Evolutionary conservation across 2,888 invertebrate genomes (phyloP).

Genomic region (Cosmopolites sordidus): DNA sequence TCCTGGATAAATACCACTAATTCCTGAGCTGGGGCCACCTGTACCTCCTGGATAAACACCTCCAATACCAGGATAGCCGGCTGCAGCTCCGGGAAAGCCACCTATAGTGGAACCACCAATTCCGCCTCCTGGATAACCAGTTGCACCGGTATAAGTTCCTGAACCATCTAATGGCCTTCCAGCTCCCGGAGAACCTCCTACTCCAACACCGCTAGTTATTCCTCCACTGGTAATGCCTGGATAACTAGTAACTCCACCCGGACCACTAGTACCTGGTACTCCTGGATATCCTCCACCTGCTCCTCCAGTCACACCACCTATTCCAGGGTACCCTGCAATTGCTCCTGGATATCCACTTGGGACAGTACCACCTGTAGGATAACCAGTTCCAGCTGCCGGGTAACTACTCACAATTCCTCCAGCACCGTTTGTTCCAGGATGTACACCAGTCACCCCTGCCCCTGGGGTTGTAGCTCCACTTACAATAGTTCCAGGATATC

Average conservation of each 20-base stretch:
- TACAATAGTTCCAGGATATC: conserved; percentile 4
- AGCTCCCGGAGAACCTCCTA: conserved; percentile 12
- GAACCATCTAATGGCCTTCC: conserved; percentile 5
- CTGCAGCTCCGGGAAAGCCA: conserved; percentile 4
- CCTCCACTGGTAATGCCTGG: not conserved
- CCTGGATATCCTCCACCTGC: conserved; percentile 5
- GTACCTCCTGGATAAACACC: conserved; percentile 4
- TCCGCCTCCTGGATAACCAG: conserved; percentile 2
- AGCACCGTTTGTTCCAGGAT: not conserved
- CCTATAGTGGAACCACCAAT: conserved; percentile 1
- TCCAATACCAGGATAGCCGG: not conserved
- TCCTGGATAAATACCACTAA: conserved; percentile 2
- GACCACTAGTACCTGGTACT: conserved; percentile 5
- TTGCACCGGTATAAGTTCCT: conserved; percentile 3
- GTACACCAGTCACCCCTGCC: not conserved
- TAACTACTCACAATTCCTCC: conserved; percentile 5
- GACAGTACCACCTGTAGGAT: conserved; percentile 5
- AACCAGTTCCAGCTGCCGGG: conserved; percentile 1
- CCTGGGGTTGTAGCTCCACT: not conserved
- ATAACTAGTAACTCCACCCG: not conserved
- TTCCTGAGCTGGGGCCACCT: conserved; percentile 6
- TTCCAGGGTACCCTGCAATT: conserved; percentile 11
- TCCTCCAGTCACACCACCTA: conserved; percentile 7
- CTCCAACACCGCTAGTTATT: no score
- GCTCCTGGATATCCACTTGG: conserved; percentile 4